Evolutionary conservation across 2,113 vertebrate genomes (phyloP), one percentile per base, ranked within the genome.

Genomic region (Meriones unguiculatus): DNA sequence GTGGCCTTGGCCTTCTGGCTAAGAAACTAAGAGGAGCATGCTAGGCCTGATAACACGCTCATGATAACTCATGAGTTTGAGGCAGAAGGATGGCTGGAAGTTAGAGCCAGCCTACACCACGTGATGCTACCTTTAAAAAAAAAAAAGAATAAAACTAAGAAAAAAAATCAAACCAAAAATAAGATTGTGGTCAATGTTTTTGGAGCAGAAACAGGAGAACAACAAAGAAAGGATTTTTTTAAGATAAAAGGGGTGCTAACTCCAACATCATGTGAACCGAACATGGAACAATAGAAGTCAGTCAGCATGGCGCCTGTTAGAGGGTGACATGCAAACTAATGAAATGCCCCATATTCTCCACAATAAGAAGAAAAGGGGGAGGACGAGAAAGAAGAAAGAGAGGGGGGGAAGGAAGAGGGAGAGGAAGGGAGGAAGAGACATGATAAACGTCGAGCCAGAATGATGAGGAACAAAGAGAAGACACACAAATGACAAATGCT

Each of bases 121-220:
- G 18, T 38, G 86, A n/a, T 24, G 32, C 65, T 70, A 13, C 1
- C 50, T n/a, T 20, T 54, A 70, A 72, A 70, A 87, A 72, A 20
- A 69, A 50, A 30, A 20, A 50, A 72, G 35, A 35, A n/a, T 8
- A 81, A 82, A 62, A 22, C 64, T 80, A 80, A 89, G 52, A 84
- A 17, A 52, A 17, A 52, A 88, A 95, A 81, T 91, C 41, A 89
- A 54, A 89, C 35, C 59, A 67, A 91, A 96, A 89, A 57, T 54
- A 59, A 86, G 18, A 78, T 64, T 50, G 32, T 7, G 72, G 25
- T 35, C 62, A 65, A 91, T 57, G 75, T 76, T 72, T 52, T 54
- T 86, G 52, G 70, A 92, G 70, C 70, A 86, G 59, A 87, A 96
- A 95, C 24, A 15, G 30, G 20, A 28, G 9, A 93, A 87, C 4